Percentiles rank a stretch among this genome's conserved stretches.
Conservation (phyloP, 2,888 invertebrate species). For the Leptura quadrifasciata region DNA sequence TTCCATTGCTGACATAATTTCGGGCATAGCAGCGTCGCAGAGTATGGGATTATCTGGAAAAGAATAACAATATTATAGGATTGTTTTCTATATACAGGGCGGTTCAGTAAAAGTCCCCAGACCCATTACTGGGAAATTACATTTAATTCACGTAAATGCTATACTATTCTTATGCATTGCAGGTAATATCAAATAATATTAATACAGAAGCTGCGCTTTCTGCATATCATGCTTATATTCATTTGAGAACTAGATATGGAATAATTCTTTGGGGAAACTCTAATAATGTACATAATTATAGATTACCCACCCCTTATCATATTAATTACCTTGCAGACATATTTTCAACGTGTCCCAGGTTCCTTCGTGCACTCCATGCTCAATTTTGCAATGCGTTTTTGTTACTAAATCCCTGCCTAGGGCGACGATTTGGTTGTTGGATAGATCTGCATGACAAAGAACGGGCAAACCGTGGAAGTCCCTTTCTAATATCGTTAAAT, state of each 20-base stretch:
- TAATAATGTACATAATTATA: no score
- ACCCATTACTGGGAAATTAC: no score
- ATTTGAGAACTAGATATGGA: no score
- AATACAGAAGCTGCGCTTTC: no score
- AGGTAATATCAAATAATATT: no score
- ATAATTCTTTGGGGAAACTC: no score
- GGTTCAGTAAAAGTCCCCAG: no score
- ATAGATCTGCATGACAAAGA: constrained; percentile 87
- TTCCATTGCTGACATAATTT: constrained; percentile 82
- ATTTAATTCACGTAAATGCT: no score
- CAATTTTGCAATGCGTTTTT: constrained; percentile 87
- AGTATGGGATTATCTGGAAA: constrained; percentile 87
- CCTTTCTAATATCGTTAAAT: constrained; percentile 83
- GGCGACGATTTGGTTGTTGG: constrained; percentile 84
- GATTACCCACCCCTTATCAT: no score
- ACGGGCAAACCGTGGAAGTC: constrained; percentile 90
- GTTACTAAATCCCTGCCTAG: constrained; percentile 86
- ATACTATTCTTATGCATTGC: no score
- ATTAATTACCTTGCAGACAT: constrained; percentile 83
- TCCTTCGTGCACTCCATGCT: constrained; percentile 83
- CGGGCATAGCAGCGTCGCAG: constrained; percentile 84
- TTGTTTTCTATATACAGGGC: no score
- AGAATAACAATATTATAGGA: constrained; percentile 28
- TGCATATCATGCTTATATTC: no score
- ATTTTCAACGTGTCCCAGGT: constrained; percentile 82